phyloP scores from a whole-genome alignment of 2,888 invertebrate genomes.

The Saturnia japonica region DNA sequence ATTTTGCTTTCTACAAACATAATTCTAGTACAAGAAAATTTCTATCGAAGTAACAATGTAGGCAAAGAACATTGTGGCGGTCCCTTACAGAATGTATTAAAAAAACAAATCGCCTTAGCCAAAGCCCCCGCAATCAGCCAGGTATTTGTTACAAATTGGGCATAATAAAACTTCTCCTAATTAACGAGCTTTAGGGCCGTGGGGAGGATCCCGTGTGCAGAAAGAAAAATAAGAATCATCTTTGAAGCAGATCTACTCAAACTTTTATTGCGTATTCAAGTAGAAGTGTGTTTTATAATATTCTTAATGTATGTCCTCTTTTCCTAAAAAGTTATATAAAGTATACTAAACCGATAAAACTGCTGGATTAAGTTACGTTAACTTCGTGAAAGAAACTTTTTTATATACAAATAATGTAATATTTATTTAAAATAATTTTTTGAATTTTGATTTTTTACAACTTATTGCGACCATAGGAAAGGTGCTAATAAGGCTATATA shows the following conservation, averaged over 20 bases:
- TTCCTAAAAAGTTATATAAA: background rate
- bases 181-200: conserved; percentile 56
- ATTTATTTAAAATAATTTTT: no score
- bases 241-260: background rate
- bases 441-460: no score
- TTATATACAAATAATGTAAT: no score
- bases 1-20: background rate
- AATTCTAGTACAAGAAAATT: conserved; percentile 24
- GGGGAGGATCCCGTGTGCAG: background rate
- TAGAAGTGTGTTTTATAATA: background rate
- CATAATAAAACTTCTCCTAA: conserved; percentile 76
- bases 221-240: conserved; percentile 6
- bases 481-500: no score
- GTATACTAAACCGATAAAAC: no score
- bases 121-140: conserved; percentile 59
- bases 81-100: conserved; percentile 27
- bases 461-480: no score
- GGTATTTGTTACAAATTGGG: conserved; percentile 77
- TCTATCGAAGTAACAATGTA: conserved; percentile 18
- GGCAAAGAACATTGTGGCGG: conserved; percentile 27
- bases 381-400: no score
- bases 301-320: background rate
- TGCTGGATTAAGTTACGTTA: no score
- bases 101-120: conserved; percentile 50
- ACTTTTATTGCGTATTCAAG: background rate